Evolutionary conservation across 2,888 invertebrate genomes (phyloP), one percentile per base, ranked within the genome.

Genomic region (Apamea sordens): DNA sequence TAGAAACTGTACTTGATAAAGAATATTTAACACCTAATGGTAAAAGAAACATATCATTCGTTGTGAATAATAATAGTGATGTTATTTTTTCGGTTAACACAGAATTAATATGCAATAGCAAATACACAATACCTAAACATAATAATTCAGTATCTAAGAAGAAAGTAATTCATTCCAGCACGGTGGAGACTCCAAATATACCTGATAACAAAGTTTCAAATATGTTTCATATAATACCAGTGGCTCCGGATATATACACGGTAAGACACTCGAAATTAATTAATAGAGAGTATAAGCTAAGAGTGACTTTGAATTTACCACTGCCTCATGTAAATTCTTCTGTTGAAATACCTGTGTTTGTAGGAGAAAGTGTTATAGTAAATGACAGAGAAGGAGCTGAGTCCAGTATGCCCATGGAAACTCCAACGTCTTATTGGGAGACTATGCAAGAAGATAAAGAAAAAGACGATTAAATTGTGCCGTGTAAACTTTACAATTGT

Each of bases 221-320:
- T 15, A 24, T 83, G 47, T 69, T 36, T 5, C 32, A n/a, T 24
- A 13, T 63, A 24, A 77, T 82, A 44, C 63, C 71, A 13, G 56
- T 83, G 32, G 24, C 24, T 0, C n/a, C 41, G 4, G 32, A 77
- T 3, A 47, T 78, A 32, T 77, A 36, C 13, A 83, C 83, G 4
- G 73, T 83, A 21, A 86, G 80, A 41, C n/a, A 86, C 18, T 86
- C 86, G 0, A 73, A 69, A 4, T 50, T 80, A 21, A 53, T 86
- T 1, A 36, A 56, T 3, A 86, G 83, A 61, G 86, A 83, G 15
- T 83, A 68, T 13, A 80, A 44, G n/a, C 2, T 86, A 28, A 80
- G 28, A 77, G 70, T 86, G 5, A 86, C 83, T n/a, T 36, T 86
- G n/a, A 80, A 63, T 36, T 24, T 80, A 21, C 86, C 86, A 18